Evolutionary conservation across 2,797 vertebrate genomes (phyloP).

Genomic region (Megalops cyprinoides): DNA sequence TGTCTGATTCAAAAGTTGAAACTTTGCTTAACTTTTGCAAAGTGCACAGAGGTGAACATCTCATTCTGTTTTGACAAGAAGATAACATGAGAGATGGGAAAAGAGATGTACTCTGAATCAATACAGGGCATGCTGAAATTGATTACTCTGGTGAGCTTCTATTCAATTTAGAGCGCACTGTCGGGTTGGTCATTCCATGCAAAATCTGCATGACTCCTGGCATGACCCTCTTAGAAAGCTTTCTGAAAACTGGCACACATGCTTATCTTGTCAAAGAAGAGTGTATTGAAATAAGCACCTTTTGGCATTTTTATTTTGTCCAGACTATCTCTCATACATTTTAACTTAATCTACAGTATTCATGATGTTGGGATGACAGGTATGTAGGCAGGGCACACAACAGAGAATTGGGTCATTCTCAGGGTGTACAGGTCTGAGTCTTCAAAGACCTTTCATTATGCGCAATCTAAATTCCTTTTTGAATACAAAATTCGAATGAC

Average conservation of each 20-base stretch:
- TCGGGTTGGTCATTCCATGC: background rate
- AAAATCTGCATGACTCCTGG: background rate
- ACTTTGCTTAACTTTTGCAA: background rate
- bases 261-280: no score
- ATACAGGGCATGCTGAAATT: background rate
- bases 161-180: background rate
- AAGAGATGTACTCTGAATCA: background rate
- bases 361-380: no score
- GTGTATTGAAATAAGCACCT: background rate
- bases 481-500: no score
- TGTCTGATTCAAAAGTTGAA: background rate
- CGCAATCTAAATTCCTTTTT: no score
- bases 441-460: no score
- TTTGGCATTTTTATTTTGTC: background rate
- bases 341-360: background rate
- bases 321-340: background rate
- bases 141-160: background rate
- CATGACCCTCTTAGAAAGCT: background rate
- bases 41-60: background rate
- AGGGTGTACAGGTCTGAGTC: no score
- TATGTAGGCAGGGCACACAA: no score
- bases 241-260: background rate
- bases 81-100: background rate
- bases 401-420: no score
- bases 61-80: background rate